Conservation (phyloP, 2,113 vertebrate genomes). For the Oreochromis aureus region DNA sequence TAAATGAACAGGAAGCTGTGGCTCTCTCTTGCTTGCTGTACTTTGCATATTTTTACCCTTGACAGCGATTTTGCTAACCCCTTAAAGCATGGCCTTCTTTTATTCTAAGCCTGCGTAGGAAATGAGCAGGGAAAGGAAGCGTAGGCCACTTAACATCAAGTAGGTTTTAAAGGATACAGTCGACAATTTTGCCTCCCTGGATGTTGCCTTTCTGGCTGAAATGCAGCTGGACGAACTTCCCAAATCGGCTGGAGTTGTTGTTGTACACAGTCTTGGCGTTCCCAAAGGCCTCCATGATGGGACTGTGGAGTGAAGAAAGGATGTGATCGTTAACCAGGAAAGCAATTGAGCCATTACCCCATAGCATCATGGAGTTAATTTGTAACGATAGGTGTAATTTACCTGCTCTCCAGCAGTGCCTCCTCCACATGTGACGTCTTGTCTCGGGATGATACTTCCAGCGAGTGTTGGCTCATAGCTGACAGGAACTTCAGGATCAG, state of each 20-base stretch:
- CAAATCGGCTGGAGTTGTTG: conserved; percentile 98
- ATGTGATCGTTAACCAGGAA: not conserved
- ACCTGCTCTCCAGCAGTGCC: conserved; percentile 97
- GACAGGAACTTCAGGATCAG: conserved; percentile 94
- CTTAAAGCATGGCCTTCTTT: not conserved
- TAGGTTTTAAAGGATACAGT: conserved; percentile 86
- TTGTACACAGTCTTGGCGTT: conserved; percentile 97
- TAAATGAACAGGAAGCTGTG: not conserved
- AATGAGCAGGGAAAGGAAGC: not conserved
- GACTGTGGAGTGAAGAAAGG: conserved; percentile 66
- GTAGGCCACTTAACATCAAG: not conserved
- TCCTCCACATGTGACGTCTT: conserved; percentile 84
- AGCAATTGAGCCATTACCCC: rapidly evolving
- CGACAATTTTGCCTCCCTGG: conserved; percentile 92
- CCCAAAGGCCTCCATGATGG: conserved; percentile 98
- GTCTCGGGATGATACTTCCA: conserved; percentile 77
- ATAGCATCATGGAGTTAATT: rapidly evolving
- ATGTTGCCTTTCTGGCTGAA: conserved; percentile 95
- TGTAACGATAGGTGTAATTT: rapidly evolving
- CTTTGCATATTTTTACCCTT: not conserved
- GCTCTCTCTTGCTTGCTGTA: not conserved
- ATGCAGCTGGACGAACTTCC: conserved; percentile 95
- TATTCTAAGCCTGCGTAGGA: not conserved
- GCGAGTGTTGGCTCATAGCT: conserved; percentile 86
- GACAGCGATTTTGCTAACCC: not conserved